Evolutionary conservation across 2,888 invertebrate genomes (phyloP).

Genomic region (Andrena chrysosceles): DNA sequence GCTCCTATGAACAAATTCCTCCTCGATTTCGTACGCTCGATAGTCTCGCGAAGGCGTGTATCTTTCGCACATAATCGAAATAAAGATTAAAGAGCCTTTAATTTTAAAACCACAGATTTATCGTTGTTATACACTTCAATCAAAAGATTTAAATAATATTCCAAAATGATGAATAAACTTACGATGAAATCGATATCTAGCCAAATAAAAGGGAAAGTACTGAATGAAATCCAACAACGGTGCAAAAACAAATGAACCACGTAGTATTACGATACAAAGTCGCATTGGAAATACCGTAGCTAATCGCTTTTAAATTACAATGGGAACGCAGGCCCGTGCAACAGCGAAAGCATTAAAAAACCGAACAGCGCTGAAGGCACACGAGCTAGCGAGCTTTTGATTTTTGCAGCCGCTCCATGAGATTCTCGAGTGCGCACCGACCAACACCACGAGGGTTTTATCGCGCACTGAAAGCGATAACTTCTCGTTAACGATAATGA

Average conservation of each 20-base stretch:
- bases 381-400: not conserved
- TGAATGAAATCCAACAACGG: not conserved
- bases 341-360: conserved; percentile 14
- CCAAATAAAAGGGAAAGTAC: not conserved
- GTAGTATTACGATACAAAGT: not conserved
- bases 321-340: not conserved
- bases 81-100: conserved; percentile 4
- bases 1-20: not conserved
- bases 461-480: conserved; percentile 59
- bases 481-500: conserved; percentile 71
- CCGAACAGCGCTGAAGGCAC: not conserved
- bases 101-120: not conserved
- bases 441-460: conserved; percentile 64
- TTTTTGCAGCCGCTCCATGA: conserved; percentile 21
- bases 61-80: conserved; percentile 3
- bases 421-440: conserved; percentile 61
- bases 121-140: not conserved
- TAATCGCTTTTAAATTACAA: not conserved
- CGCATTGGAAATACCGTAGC: not conserved
- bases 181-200: not conserved
- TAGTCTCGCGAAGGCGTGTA: not conserved
- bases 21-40: not conserved
- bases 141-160: not conserved
- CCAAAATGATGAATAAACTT: not conserved
- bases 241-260: not conserved